A percentile compares a stretch with the other conserved stretches of the same genome.
Conservation (phyloP, 2,888 invertebrate genomes). For the Flexamia atlantica region DNA sequence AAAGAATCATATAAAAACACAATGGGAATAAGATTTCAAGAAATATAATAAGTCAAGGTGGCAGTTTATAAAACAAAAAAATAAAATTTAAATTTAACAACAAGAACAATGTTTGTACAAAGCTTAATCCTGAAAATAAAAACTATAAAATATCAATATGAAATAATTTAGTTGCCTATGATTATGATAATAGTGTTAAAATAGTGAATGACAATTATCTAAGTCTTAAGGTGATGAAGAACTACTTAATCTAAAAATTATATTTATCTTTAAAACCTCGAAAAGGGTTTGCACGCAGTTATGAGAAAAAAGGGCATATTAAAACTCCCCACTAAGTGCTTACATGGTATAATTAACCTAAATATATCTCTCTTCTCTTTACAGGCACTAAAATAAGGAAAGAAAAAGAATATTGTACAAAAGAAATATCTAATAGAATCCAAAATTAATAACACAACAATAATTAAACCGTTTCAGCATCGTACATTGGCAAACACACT, state of each 20-base stretch:
- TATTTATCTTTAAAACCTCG: background rate
- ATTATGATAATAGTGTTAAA: background rate
- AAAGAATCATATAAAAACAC: too few species aligned
- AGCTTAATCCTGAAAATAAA: too few species aligned
- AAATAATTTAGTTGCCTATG: background rate
- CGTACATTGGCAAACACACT: conserved; percentile 37
- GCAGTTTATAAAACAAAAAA: too few species aligned
- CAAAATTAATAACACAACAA: conserved; percentile 50
- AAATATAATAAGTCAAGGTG: too few species aligned
- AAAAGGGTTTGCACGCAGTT: background rate
- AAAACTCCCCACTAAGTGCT: conserved; percentile 5
- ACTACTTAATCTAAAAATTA: background rate
- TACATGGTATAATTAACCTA: conserved; percentile 31
- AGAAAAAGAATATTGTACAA: conserved; percentile 44
- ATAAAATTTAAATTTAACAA: too few species aligned
- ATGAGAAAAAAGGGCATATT: conserved; percentile 8
- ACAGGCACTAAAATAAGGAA: conserved; percentile 47
- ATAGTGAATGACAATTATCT: background rate
- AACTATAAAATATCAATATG: background rate
- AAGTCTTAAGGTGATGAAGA: background rate
- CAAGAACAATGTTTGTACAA: too few species aligned
- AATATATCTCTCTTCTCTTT: conserved; percentile 42
- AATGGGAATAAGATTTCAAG: too few species aligned
- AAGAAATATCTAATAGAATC: conserved; percentile 41
- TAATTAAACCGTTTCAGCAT: conserved; percentile 41